Conservation (phyloP, 2,797 vertebrate species). For the Sebastes taczanowskii region DNA sequence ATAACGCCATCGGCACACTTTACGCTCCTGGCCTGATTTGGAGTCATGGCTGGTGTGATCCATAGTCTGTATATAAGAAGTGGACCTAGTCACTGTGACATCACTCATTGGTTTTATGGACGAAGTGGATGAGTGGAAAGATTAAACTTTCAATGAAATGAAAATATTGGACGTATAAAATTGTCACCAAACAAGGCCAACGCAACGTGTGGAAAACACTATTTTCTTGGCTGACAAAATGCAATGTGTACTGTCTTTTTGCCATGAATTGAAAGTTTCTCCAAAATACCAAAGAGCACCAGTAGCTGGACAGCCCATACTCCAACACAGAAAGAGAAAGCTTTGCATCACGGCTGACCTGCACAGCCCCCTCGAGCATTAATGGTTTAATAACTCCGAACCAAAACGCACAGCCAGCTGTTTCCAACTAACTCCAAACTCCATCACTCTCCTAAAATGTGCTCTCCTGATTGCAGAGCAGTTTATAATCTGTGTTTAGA, state of each 20-base stretch:
- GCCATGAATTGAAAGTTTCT: background rate
- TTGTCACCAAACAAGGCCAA: background rate
- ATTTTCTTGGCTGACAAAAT: background rate
- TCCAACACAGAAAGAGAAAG: background rate
- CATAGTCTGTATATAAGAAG: too few species aligned
- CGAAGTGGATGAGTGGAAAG: background rate
- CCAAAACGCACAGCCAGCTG: slow-evolving; percentile 31
- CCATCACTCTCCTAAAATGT: slow-evolving; percentile 4
- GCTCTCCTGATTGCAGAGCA: slow-evolving; percentile 16
- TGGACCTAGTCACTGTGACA: too few species aligned
- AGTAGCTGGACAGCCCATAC: background rate
- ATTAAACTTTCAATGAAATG: background rate
- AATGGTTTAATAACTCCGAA: background rate
- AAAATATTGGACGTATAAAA: background rate
- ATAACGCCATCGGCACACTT: too few species aligned
- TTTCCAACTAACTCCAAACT: background rate
- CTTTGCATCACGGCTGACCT: slow-evolving; percentile 24
- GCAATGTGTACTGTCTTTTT: background rate
- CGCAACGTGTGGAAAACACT: background rate
- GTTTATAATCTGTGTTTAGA: slow-evolving; percentile 6
- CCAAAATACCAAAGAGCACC: background rate
- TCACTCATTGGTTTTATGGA: too few species aligned
- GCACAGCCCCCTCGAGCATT: background rate
- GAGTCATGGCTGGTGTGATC: too few species aligned
- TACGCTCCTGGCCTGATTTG: too few species aligned